phyloP scores from a whole-genome alignment of 2,113 vertebrate genomes.

The Upupa epops region DNA sequence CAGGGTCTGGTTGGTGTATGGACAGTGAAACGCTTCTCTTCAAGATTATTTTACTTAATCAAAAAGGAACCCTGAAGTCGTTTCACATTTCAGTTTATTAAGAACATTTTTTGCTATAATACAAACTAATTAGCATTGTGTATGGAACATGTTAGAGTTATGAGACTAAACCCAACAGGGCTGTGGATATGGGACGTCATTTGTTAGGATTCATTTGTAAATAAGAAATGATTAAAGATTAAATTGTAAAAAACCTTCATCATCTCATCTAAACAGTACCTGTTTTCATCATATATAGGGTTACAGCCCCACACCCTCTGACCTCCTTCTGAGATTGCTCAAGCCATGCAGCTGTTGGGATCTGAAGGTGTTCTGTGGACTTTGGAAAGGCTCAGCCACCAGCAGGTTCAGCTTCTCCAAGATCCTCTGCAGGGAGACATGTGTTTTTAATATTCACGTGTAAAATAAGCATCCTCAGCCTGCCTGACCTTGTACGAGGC shows the following conservation, averaged over 20 bases:
- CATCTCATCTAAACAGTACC: neutral
- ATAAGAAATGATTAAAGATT: constrained; percentile 15
- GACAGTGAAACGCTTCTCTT: neutral
- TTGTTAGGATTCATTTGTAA: constrained; percentile 35
- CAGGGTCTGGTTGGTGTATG: accelerated
- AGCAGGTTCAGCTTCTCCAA: neutral
- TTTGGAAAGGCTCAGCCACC: neutral
- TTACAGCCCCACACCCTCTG: neutral
- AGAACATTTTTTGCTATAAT: neutral
- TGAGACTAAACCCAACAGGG: neutral
- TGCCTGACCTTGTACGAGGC: neutral
- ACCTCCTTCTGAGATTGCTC: neutral
- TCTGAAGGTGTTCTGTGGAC: neutral
- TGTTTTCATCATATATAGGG: neutral
- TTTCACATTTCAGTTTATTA: neutral
- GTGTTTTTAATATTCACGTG: neutral
- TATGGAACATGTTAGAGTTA: neutral
- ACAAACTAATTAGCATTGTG: neutral
- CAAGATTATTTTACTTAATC: neutral
- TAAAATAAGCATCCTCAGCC: neutral
- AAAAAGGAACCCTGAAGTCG: neutral
- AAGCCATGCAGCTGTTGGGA: neutral
- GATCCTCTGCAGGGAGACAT: neutral
- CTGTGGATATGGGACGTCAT: neutral
- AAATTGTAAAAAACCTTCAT: neutral